These are phyloP conservation scores for Hemiprocne comata DNA, from an alignment of 2,113 vertebrate species.

Conservation along the genomic window DNA sequence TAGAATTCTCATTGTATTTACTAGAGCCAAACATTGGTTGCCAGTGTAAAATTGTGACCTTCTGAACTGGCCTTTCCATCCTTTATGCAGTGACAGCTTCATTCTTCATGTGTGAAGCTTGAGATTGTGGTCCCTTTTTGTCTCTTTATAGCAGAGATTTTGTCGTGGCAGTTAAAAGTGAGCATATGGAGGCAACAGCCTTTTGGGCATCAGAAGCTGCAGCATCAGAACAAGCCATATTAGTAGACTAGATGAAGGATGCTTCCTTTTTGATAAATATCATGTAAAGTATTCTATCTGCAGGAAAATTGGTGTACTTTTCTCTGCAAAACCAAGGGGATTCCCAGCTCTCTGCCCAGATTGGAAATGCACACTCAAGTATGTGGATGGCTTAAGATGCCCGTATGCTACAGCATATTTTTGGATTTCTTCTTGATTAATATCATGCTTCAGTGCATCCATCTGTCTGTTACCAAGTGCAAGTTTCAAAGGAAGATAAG, in stretches of 20 bases:
- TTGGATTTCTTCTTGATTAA: conserved; percentile 72
- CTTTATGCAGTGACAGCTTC: background rate
- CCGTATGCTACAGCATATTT: background rate
- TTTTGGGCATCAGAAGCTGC: conserved; percentile 53
- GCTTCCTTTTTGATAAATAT: conserved; percentile 45
- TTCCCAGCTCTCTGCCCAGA: conserved; percentile 61
- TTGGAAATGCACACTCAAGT: conserved; percentile 35
- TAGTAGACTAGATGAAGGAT: conserved; percentile 9
- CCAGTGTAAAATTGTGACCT: background rate
- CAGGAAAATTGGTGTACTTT: conserved; percentile 11
- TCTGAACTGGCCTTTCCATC: background rate
- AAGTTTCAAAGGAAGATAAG: conserved; percentile 11
- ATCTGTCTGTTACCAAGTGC: conserved; percentile 33
- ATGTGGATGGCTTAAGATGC: conserved; percentile 30
- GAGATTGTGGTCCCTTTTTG: background rate
- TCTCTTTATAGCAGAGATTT: background rate
- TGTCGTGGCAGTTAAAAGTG: background rate
- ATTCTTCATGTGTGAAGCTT: background rate
- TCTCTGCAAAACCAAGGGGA: conserved; percentile 38
- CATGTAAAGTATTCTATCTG: conserved; percentile 5
- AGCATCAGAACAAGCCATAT: conserved; percentile 39
- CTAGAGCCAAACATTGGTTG: background rate
- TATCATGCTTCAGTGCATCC: conserved; percentile 58
- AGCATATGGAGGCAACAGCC: conserved; percentile 61
- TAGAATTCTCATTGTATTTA: background rate